These are phyloP conservation scores for Ceratotherium simum DNA, from an alignment of 2,113 vertebrate genomes.

Conservation along the genomic window DNA sequence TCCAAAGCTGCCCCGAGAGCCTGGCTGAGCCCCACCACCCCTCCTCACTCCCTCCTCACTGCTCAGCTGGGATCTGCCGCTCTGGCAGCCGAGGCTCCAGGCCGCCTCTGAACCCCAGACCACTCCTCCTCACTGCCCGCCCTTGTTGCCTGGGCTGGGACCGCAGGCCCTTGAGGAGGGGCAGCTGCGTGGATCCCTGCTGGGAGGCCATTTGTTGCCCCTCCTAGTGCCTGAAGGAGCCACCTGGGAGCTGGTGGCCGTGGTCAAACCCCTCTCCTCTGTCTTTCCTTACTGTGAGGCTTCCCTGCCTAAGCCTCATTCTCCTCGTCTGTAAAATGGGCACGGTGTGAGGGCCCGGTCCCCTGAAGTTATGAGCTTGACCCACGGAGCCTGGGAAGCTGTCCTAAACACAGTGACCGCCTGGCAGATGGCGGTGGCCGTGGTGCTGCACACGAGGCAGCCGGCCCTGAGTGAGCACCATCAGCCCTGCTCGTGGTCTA, in stretches of 20 bases:
- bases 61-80: background rate
- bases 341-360: fast-evolving
- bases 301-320: background rate
- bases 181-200: background rate
- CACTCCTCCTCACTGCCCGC: background rate
- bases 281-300: background rate
- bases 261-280: background rate
- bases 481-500: fast-evolving
- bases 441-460: too few relatives aligned
- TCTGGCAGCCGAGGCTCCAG: background rate
- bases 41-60: too few relatives aligned
- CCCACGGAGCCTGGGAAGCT: background rate
- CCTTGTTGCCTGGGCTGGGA: background rate
- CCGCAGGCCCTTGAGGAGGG: background rate
- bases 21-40: background rate
- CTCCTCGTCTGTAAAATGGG: background rate
- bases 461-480: background rate
- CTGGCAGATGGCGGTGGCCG: fast-evolving
- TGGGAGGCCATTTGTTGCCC: too few relatives aligned
- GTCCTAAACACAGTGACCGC: background rate
- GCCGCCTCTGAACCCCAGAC: too few relatives aligned
- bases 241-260: background rate
- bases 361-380: background rate
- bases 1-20: background rate
- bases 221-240: background rate